Base-by-base conservation (phyloP, 1,140 invertebrate species). In the Conopomorpha cramerella region DNA sequence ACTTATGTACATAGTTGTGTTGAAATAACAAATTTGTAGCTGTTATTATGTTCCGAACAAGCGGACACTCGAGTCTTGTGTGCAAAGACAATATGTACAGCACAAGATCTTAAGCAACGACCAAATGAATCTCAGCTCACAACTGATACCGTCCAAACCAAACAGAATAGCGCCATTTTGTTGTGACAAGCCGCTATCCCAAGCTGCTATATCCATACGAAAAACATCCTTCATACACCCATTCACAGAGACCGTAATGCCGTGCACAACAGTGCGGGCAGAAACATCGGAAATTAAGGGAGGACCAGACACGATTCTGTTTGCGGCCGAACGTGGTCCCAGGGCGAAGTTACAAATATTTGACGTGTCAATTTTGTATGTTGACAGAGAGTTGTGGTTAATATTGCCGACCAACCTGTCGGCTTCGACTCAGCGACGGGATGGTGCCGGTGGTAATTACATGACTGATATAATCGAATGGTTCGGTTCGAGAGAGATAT, bases 311-410 rank as follows among this genome's bases (percentile, higher is more conserved):
- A 64, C 71, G 66, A 65, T 63, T 71, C 64, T 72, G 64, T 76
- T 76, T 76, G 71, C 67, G 51, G 56, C 70, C 64, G 72, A 71
- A 67, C 67, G 67, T 71, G 63, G 66, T 76, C 71, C 62, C 67
- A 68, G 66, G 67, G 67, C 67, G 64, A 71, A 76, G 66, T 67
- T 67, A 68, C 71, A 76, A 76, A 76, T 76, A 76, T 76, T 76
- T 76, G 67, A 76, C 67, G 67, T 76, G 71, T 76, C 71, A 72
- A 76, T 76, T 76, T 71, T 67, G 64, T 63, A 68, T 74, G 72
- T 76, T 66, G 72, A 72, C 67, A 72, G 67, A 52, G 65, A 71
- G 67, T 63, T 67, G 67, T 59, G 71, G 71, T 76, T 72, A 72
- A 76, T 72, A 76, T 71, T 74, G 66, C 57, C 57, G 57, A 61